Conservation (phyloP, 1,140 invertebrate genomes). For the Euwallacea similis region DNA sequence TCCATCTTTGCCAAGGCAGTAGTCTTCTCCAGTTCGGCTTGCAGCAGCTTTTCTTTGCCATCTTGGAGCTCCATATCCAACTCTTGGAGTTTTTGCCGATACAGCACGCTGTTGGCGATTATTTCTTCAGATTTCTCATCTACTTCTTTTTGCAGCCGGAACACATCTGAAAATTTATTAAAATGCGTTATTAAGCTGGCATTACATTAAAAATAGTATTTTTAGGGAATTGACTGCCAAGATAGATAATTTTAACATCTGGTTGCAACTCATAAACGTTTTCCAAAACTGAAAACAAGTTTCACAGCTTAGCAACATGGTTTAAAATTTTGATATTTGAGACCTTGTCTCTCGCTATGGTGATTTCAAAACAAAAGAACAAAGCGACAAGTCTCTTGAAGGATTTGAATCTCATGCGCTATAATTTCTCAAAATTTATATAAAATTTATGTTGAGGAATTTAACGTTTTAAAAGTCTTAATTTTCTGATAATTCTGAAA, state of each 20-base stretch:
- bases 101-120: slow-evolving; percentile 28
- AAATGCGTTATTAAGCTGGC: not conserved
- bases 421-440: too few relatives aligned
- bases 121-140: slow-evolving; percentile 39
- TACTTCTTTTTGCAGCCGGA: slow-evolving; percentile 36
- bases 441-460: too few relatives aligned
- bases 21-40: slow-evolving; percentile 30
- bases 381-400: too few relatives aligned
- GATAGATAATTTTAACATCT: too few relatives aligned
- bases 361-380: too few relatives aligned
- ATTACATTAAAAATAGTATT: not conserved
- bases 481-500: too few relatives aligned
- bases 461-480: too few relatives aligned
- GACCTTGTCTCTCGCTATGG: too few relatives aligned
- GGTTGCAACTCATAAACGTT: too few relatives aligned
- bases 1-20: slow-evolving; percentile 31
- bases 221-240: too few relatives aligned
- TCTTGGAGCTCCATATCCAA: slow-evolving; percentile 38
- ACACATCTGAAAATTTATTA: slow-evolving; percentile 17
- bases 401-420: too few relatives aligned
- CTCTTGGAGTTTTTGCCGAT: slow-evolving; percentile 35
- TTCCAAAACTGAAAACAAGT: too few relatives aligned
- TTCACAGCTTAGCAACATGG: not conserved
- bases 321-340: not conserved
- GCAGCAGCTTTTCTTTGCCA: slow-evolving; percentile 23